These are phyloP conservation scores for Patella depressa DNA, from an alignment of 2,888 invertebrate genomes.

Conservation along the genomic window DNA sequence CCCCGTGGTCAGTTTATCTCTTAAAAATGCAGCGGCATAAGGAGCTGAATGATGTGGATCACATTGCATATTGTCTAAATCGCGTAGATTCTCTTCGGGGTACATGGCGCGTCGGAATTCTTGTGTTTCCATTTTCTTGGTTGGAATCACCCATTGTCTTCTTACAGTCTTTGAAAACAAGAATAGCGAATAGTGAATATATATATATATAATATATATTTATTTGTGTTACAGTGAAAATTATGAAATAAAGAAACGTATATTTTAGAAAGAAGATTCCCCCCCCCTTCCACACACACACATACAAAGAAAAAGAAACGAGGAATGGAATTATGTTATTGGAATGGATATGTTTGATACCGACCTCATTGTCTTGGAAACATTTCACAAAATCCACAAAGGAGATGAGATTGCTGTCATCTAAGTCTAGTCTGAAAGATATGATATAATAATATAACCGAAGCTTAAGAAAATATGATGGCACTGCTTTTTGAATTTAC, in stretches of 20 bases:
- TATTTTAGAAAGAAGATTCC: too few relatives aligned
- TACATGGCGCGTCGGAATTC: neutral
- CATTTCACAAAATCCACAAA: slow-evolving; percentile 47
- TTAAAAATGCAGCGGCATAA: slow-evolving; percentile 11
- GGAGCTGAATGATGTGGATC: slow-evolving; percentile 18
- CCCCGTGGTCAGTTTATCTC: slow-evolving; percentile 17
- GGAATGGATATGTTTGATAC: neutral
- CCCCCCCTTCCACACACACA: too few relatives aligned
- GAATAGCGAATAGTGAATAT: too few relatives aligned
- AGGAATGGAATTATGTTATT: too few relatives aligned
- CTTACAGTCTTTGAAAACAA: neutral
- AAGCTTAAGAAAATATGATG: too few relatives aligned
- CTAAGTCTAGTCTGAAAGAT: slow-evolving; percentile 45
- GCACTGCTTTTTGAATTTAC: too few relatives aligned
- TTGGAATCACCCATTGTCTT: slow-evolving; percentile 6
- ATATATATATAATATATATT: too few relatives aligned
- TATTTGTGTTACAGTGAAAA: too few relatives aligned
- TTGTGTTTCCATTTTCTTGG: slow-evolving; percentile 1
- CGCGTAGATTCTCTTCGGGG: slow-evolving; percentile 24
- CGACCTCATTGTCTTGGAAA: slow-evolving; percentile 39
- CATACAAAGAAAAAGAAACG: too few relatives aligned
- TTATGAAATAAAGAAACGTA: neutral
- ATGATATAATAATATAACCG: neutral
- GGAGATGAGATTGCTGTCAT: slow-evolving; percentile 43
- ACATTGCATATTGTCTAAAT: slow-evolving; percentile 13